Conservation (phyloP, 2,888 invertebrate species). For the Lepidocyrtoides sp. region DNA sequence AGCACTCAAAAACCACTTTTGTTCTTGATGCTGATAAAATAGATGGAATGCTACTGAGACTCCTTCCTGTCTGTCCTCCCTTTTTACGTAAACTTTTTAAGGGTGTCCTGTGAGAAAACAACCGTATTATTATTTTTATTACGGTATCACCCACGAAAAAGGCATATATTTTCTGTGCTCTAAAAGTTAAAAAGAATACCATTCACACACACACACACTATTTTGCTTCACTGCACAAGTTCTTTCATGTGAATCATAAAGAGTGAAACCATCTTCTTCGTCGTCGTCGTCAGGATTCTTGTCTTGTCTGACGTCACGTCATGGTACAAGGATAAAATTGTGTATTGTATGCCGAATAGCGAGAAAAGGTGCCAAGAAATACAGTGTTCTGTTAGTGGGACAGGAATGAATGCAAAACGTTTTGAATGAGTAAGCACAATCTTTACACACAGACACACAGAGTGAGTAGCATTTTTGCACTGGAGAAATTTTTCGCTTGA, state of each 20-base stretch:
- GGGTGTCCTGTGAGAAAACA: constrained; percentile 38
- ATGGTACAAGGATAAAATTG: constrained; percentile 14
- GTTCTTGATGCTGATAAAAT: constrained; percentile 53
- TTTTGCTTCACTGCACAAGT: not conserved
- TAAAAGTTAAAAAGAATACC: not conserved
- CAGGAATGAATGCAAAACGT: constrained; percentile 58
- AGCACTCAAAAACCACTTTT: constrained; percentile 64
- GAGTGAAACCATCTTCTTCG: constrained; percentile 35
- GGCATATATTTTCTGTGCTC: not conserved
- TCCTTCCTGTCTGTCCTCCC: constrained; percentile 14
- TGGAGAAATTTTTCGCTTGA: constrained; percentile 43
- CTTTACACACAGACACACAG: not conserved
- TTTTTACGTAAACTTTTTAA: constrained; percentile 24
- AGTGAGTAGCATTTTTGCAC: constrained; percentile 22
- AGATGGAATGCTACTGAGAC: constrained; percentile 57
- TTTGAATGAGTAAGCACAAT: constrained; percentile 29
- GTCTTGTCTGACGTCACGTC: constrained; percentile 59
- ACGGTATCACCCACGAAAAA: constrained; percentile 34
- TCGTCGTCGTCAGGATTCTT: constrained; percentile 43
- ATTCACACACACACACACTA: constrained; percentile 9
- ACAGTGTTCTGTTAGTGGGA: not conserved
- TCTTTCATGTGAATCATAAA: constrained; percentile 16
- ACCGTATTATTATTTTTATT: constrained; percentile 39
- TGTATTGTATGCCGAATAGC: not conserved
- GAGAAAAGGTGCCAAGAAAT: constrained; percentile 30